These are phyloP conservation scores for Catharus ustulatus DNA, from an alignment of 2,797 vertebrate genomes.

Conservation along the genomic window DNA sequence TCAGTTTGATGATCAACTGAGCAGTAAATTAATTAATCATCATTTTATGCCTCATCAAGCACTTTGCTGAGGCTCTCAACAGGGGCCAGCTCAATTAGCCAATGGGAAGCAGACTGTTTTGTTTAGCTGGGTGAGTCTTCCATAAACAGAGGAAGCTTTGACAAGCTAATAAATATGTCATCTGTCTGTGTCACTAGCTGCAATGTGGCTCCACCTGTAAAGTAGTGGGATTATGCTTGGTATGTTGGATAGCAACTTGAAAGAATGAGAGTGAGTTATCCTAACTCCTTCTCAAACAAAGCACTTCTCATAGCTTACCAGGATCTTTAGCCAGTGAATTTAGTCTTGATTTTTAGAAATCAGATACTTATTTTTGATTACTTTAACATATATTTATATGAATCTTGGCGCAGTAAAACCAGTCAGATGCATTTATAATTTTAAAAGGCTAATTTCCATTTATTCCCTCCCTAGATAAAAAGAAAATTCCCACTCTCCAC, in stretches of 20 bases:
- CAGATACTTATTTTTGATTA: not conserved
- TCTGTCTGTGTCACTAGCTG: constrained; percentile 88
- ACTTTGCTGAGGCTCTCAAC: constrained; percentile 88
- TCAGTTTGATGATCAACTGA: constrained; percentile 97
- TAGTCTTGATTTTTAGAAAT: not conserved
- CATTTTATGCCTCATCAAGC: constrained; percentile 99
- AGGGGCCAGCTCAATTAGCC: constrained; percentile 90
- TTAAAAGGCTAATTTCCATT: not conserved
- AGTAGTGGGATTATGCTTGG: constrained; percentile 74
- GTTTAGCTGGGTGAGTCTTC: constrained; percentile 88
- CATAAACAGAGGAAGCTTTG: constrained; percentile 84
- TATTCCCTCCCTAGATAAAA: not conserved
- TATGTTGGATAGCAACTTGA: constrained; percentile 71
- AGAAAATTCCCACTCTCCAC: not conserved
- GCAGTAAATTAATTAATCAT: constrained; percentile 99
- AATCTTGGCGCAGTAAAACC: not conserved
- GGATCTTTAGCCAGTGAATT: not conserved
- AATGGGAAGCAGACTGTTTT: constrained; percentile 92
- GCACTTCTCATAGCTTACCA: not conserved
- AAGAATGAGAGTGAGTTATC: constrained; percentile 20
- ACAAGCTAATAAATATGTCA: constrained; percentile 98
- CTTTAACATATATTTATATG: not conserved
- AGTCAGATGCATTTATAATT: not conserved
- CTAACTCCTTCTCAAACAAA: constrained; percentile 36
- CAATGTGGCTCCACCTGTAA: constrained; percentile 85